Conservation (phyloP, 2,797 vertebrate genomes). For the Peromyscus nudipes region DNA sequence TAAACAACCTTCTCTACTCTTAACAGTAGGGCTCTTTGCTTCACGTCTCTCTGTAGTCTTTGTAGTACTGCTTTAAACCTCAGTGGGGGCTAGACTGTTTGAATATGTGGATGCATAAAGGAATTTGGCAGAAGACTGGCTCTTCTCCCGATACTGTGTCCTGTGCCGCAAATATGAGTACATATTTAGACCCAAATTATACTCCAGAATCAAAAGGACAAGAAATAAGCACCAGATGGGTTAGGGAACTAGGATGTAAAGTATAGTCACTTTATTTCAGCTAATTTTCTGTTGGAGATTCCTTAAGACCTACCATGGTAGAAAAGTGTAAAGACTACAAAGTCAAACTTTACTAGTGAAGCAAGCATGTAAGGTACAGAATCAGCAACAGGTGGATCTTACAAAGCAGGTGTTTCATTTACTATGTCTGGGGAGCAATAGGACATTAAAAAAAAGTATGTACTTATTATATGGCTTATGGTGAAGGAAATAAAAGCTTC, state of each 20-base stretch:
- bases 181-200: neutral
- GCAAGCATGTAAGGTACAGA: neutral
- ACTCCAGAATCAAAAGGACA: neutral
- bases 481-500: neutral
- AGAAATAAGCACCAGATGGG: neutral
- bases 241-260: neutral
- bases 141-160: neutral
- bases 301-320: neutral
- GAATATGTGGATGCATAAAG: neutral
- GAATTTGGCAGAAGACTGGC: neutral
- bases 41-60: neutral
- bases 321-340: neutral
- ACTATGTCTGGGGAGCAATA: neutral
- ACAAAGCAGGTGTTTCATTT: constrained; percentile 1
- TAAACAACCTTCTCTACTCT: neutral
- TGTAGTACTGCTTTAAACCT: neutral
- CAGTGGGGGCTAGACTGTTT: neutral
- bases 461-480: neutral
- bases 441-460: neutral
- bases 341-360: neutral
- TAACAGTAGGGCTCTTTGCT: neutral
- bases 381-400: neutral
- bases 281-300: neutral
- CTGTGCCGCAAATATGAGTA: neutral
- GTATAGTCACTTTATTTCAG: neutral